phyloP scores from a whole-genome alignment of 2,797 vertebrate genomes.

The Eleutherodactylus coqui region DNA sequence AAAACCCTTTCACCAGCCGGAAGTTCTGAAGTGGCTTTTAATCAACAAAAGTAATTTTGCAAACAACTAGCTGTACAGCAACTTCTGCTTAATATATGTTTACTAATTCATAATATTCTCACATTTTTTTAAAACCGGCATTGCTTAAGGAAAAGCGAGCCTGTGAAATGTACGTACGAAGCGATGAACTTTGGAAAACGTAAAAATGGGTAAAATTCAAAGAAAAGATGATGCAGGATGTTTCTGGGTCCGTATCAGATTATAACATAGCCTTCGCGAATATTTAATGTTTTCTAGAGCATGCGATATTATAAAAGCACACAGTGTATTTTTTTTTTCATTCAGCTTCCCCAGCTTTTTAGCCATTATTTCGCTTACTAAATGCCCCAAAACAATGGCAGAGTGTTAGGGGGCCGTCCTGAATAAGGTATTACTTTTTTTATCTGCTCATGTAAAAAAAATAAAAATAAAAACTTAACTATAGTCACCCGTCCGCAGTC shows the following conservation, averaged over 20 bases:
- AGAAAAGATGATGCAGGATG: not conserved
- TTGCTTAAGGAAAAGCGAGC: conserved; percentile 22
- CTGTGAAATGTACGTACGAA: conserved; percentile 12
- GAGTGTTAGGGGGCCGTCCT: no score
- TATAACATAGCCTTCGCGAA: no score
- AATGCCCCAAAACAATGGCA: no score
- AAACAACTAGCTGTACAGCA: conserved; percentile 85
- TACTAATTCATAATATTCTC: conserved; percentile 64
- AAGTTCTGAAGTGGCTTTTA: conserved; percentile 92
- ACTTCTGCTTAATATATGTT: conserved; percentile 77
- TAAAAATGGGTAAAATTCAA: not conserved
- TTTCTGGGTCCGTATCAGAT: not conserved
- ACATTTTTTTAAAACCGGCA: conserved; percentile 7
- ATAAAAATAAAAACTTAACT: no score
- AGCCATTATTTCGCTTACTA: no score
- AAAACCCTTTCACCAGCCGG: conserved; percentile 91
- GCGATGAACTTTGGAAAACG: not conserved
- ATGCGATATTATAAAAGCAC: no score
- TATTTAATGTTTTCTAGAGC: no score
- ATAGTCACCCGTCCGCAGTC: no score
- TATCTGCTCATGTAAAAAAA: no score
- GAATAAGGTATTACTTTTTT: no score
- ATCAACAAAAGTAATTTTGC: conserved; percentile 95
- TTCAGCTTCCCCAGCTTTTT: no score
- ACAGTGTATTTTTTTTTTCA: no score